A percentile compares a stretch with the other conserved stretches of the same genome.
These are phyloP conservation scores for Eriocheir sinensis DNA, from an alignment of 1,140 invertebrate species.

Conservation along the genomic window DNA sequence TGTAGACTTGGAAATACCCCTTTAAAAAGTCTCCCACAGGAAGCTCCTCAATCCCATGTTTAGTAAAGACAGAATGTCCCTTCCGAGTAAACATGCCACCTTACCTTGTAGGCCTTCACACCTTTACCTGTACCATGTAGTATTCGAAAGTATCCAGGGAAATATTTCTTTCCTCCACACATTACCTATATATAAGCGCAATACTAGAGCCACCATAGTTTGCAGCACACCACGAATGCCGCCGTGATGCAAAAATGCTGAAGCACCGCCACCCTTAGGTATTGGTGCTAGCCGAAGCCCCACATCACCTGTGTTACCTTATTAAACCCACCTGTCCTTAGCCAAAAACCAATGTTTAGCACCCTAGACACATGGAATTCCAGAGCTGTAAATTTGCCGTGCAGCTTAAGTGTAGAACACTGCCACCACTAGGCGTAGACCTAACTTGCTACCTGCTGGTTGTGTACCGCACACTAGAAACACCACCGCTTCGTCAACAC, in stretches of 20 bases:
- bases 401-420: background rate
- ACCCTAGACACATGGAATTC: background rate
- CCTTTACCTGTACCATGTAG: background rate
- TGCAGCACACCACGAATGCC: background rate
- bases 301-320: background rate
- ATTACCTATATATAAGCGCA: background rate
- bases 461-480: background rate
- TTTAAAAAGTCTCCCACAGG: background rate
- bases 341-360: slow-evolving; percentile 11
- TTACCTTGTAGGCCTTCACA: background rate
- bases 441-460: background rate
- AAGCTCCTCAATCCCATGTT: slow-evolving; percentile 16
- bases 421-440: background rate
- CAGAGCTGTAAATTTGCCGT: background rate
- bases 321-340: too few relatives aligned
- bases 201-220: background rate
- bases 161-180: background rate
- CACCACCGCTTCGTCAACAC: background rate
- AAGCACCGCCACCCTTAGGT: background rate
- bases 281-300: background rate
- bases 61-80: slow-evolving; percentile 9
- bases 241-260: background rate
- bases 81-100: background rate
- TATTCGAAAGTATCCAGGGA: background rate
- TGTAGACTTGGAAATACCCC: slow-evolving; percentile 38